Evolutionary conservation across 2,888 invertebrate genomes (phyloP), one percentile per base, ranked within the genome.

Genomic region (Sinodicranocentrus sp.): DNA sequence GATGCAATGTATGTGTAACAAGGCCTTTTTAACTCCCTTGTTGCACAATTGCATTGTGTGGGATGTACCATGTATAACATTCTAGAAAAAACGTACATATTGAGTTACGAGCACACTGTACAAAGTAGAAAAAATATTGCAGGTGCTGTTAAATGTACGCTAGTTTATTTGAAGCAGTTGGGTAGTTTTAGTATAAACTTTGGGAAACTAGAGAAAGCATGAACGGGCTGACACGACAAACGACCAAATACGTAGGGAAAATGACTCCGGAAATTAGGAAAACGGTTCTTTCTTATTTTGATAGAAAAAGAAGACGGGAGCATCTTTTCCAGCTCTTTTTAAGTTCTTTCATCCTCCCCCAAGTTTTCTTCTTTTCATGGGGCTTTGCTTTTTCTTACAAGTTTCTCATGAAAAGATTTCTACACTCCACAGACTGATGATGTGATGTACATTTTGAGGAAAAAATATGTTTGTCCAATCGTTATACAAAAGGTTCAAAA

Each of bases 201-300:
- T n/a, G n/a, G n/a, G n/a, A n/a, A n/a, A n/a, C n/a, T n/a, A n/a
- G n/a, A n/a, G n/a, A n/a, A n/a, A n/a, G n/a, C n/a, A n/a, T n/a
- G n/a, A n/a, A n/a, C n/a, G n/a, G n/a, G n/a, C n/a, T n/a, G n/a
- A n/a, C n/a, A n/a, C n/a, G n/a, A n/a, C 82, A 86, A 86, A 86
- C 82, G 82, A 84, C 75, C 82, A 84, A 86, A 70, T 82, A 70
- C 43, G 61, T 28, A 71, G 79, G 70, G 84, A 86, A 84, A 86
- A 86, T 84, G 86, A 83, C 79, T 82, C 84, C 79, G 86, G 84
- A 86, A 86, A 86, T 86, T 86, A 86, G 84, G 76, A 84, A 77
- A 83, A 78, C 82, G 61, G 71, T 79, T 78, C 52, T 48, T 57
- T 78, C 70, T 70, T 57, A 25, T 48, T 78, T 68, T 57, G 67